A percentile compares a stretch with the other conserved stretches of the same genome.
phyloP scores from a whole-genome alignment of 2,888 invertebrate genomes.

The Brachypalpus laphriformis region DNA sequence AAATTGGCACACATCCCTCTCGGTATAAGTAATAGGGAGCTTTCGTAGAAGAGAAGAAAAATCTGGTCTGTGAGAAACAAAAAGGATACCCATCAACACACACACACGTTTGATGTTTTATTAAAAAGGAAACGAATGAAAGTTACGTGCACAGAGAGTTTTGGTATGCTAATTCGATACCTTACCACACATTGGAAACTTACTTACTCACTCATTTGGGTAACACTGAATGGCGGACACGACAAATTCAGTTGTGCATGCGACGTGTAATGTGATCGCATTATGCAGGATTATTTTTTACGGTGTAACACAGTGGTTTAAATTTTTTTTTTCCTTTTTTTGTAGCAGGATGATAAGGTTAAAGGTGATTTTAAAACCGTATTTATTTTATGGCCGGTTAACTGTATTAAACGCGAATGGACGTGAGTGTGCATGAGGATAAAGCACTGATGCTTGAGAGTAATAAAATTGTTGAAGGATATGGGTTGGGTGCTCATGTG shows the following conservation, averaged over 20 bases:
- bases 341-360: constrained; percentile 38
- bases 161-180: constrained; percentile 63
- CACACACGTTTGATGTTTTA: constrained; percentile 39
- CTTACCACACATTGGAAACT: constrained; percentile 47
- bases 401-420: constrained; percentile 58
- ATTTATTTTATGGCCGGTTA: constrained; percentile 63
- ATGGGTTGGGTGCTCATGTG: neutral
- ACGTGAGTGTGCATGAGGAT: constrained; percentile 40
- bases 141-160: constrained; percentile 13
- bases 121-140: constrained; percentile 12
- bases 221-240: constrained; percentile 28
- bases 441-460: constrained; percentile 14
- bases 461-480: constrained; percentile 8
- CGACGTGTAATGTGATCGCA: constrained; percentile 61
- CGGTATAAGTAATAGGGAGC: constrained; percentile 22
- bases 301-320: constrained; percentile 30
- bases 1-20: constrained; percentile 1
- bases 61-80: constrained; percentile 25
- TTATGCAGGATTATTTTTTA: constrained; percentile 46
- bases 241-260: constrained; percentile 47
- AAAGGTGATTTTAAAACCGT: constrained; percentile 64
- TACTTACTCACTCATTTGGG: constrained; percentile 34
- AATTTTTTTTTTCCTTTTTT: neutral
- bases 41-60: constrained; percentile 9
- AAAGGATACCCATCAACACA: constrained; percentile 26